These are phyloP conservation scores for Gasterosteus aculeatus DNA, from an alignment of 2,113 vertebrate genomes.

Conservation along the genomic window DNA sequence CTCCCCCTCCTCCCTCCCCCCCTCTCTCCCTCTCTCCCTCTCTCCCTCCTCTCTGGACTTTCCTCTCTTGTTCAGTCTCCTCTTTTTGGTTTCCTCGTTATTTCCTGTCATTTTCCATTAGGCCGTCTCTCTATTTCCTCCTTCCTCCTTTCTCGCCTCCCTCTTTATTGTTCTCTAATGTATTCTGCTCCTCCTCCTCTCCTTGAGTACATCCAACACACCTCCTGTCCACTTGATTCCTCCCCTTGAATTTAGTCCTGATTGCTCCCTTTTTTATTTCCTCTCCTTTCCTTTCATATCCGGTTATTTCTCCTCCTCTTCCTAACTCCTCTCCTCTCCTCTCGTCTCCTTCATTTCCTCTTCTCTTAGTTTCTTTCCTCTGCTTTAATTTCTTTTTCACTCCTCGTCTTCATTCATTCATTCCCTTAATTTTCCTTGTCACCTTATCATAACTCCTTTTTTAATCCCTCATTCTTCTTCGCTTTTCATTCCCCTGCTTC, in stretches of 20 bases:
- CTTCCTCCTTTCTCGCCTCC: background rate
- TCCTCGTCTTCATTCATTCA: no score
- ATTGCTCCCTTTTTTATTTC: background rate
- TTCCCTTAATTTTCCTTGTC: no score
- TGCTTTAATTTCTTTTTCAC: background rate
- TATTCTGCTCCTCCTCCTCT: background rate
- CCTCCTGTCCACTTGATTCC: no score
- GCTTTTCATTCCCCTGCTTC: background rate
- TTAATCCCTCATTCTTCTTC: background rate
- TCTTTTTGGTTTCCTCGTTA: no score
- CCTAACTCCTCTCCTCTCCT: background rate
- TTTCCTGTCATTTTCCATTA: no score
- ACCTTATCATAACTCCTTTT: background rate
- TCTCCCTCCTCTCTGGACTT: background rate
- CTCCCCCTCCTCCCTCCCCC: no score
- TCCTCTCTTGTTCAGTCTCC: background rate
- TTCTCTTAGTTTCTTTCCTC: background rate
- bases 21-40: background rate
- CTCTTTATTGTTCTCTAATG: background rate
- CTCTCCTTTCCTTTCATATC: background rate
- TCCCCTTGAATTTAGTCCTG: no score
- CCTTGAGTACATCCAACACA: no score
- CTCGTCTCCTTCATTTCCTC: no score
- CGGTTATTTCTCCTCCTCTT: background rate
- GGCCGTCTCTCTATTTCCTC: no score